Base-by-base conservation (phyloP, 2,888 invertebrate species). In the Lypha dubia region DNA sequence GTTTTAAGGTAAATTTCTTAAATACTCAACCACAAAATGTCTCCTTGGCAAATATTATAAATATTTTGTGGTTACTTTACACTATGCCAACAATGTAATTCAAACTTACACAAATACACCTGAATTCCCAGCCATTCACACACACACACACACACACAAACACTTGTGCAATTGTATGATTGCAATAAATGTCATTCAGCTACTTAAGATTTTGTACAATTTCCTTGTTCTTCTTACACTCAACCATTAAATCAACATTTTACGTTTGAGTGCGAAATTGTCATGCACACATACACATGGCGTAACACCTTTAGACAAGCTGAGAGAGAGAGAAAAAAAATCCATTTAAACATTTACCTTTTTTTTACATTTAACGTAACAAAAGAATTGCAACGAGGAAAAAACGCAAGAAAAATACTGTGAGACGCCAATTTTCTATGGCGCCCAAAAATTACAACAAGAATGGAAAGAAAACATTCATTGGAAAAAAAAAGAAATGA, bases 371-470 rank as follows among this genome's bases (percentile, higher is more conserved):
- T 70, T 81, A 73, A 38, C 46, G 76, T 63, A 62, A 62, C 71
- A 76, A 80, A 67, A 51, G 74, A 38, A 46, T 28, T 28, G n/a
- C 22, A 38, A 53, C n/a, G n/a, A n/a, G 17, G 35, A 60, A 15
- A 41, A 28, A 49, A 5, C 38, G 41, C 35, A 22, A 49, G 68
- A 60, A 76, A 68, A 83, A 67, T 68, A 60, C 20, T 65, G 41
- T 51, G 68, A 81, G 84, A 81, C 84, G 84, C 84, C 84, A 84
- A 84, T 81, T 84, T 84, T 84, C 84, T 84, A 77, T 81, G 84
- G 84, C 84, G 81, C 81, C 84, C 77, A 81, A 71, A 68, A 51
- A 46, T 63, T 22, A 24, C 73, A 73, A 60, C 76, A 67, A 68
- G 60, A 73, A 77, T 44, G 68, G 24, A n/a, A 53, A 58, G 24